These are phyloP conservation scores for Chaenogobius annularis DNA, from an alignment of 2,113 vertebrate genomes.

Conservation along the genomic window DNA sequence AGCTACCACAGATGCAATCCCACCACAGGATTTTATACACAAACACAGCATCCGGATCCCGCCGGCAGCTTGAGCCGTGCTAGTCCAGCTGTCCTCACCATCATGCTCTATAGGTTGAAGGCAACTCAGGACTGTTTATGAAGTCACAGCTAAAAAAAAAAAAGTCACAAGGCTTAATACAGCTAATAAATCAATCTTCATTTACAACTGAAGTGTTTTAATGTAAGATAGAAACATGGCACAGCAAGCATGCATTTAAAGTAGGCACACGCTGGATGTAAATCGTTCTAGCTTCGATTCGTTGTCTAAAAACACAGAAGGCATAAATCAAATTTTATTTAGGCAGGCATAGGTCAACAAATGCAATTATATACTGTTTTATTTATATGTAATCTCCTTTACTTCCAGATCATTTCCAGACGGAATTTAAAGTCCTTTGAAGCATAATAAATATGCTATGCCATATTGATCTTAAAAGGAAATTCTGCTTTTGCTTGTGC, in stretches of 20 bases:
- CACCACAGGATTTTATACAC: slow-evolving; percentile 69
- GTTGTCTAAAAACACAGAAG: slow-evolving; percentile 13
- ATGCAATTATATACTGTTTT: slow-evolving; percentile 32
- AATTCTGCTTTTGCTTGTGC: slow-evolving; percentile 52
- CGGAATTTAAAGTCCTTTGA: slow-evolving; percentile 46
- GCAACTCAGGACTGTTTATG: slow-evolving; percentile 13
- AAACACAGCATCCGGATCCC: slow-evolving; percentile 61
- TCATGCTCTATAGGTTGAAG: slow-evolving; percentile 33
- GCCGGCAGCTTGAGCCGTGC: slow-evolving; percentile 47
- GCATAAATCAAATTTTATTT: slow-evolving; percentile 36
- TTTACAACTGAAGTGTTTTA: background rate
- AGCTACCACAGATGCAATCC: slow-evolving; percentile 66
- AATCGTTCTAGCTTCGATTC: background rate
- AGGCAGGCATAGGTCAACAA: slow-evolving; percentile 17
- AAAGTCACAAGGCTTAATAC: background rate
- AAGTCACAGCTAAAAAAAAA: background rate
- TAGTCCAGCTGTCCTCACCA: slow-evolving; percentile 48
- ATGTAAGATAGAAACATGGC: background rate
- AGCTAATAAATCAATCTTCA: background rate
- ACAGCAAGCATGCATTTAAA: background rate
- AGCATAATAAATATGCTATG: slow-evolving; percentile 50
- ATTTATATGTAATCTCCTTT: slow-evolving; percentile 30
- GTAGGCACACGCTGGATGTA: background rate
- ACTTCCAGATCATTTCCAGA: slow-evolving; percentile 38
- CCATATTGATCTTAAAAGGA: slow-evolving; percentile 53